Evolutionary conservation across 1,140 invertebrate species (phyloP), one percentile per base, ranked within the genome.

Genomic region (Aphis gossypii): DNA sequence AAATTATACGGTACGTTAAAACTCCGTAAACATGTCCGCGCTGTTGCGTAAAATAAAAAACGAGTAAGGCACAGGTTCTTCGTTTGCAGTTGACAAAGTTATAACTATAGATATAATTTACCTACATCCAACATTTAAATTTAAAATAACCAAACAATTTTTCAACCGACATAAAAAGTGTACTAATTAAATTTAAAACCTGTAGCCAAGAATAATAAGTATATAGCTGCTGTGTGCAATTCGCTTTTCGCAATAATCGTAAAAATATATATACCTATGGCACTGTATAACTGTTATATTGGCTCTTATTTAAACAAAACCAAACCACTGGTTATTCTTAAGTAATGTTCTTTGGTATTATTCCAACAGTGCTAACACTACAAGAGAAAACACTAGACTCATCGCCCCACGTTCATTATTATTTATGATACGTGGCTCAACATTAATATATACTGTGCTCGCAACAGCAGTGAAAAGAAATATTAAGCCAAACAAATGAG

Each of bases 281-380:
- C 60, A 76, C n/a, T n/a, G n/a, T 2, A 35, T 35, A 51, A 51
- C 60, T n/a, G 8, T 76, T 76, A 6, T 76, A 76, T 68, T 68
- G 30, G 60, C 60, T 68, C 60, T 68, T 68, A 30, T 30, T n/a
- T 48, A n/a, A 87, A 23, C 44, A 87, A 87, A 87, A 87, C 46
- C 30, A 86, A 44, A 84, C 83, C 23, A 76, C 18, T 83, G 76
- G 25, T 46, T 46, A 86, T 86, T 86, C 76, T 86, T 6, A 46
- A 86, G 84, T n/a, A 46, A 46, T 86, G 25, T 23, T 86, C 38
- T 86, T 87, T 87, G 86, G 30, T 87, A 48, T 51, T 20, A 87
- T 48, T 87, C 86, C 86, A 87, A 87, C 44, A 76, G 60, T 76
- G 6, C 60, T 18, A 5, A 76, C 46, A 76, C 46, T 87, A 48